These are phyloP conservation scores for Zophobas atratus DNA, from an alignment of 1,140 invertebrate genomes.

Conservation along the genomic window DNA sequence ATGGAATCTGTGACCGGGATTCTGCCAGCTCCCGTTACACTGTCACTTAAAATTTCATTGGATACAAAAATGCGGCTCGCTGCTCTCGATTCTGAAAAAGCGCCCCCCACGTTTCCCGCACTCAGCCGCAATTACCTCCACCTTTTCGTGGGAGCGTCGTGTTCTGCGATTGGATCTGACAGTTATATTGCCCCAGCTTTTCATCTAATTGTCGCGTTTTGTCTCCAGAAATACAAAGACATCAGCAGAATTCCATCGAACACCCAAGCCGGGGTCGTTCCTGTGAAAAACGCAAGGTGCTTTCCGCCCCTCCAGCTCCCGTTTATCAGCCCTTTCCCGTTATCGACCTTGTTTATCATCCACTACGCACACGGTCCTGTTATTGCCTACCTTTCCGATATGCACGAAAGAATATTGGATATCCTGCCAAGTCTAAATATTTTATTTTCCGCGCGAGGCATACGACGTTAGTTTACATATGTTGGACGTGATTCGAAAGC, in stretches of 20 bases:
- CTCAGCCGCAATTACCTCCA: background rate
- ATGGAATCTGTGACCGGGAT: no score
- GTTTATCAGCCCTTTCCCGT: background rate
- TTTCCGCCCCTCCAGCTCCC: no score
- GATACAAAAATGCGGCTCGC: no score
- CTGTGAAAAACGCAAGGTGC: no score
- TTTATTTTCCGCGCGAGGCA: conserved; percentile 59
- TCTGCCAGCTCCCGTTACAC: no score
- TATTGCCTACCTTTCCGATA: conserved; percentile 62
- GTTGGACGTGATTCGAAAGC: conserved; percentile 63
- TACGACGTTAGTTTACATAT: conserved; percentile 63
- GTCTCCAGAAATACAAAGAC: background rate
- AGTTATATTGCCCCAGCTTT: conserved; percentile 46
- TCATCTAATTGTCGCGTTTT: conserved; percentile 3
- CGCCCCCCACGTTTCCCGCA: no score
- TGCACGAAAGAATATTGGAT: conserved; percentile 62
- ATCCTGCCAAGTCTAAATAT: conserved; percentile 62
- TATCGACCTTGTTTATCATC: conserved; percentile 55
- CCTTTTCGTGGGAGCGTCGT: conserved; percentile 29
- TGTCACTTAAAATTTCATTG: no score
- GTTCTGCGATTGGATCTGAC: conserved; percentile 48
- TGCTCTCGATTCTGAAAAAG: no score
- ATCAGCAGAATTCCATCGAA: background rate
- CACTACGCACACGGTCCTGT: conserved; percentile 55
- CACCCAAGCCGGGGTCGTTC: no score